A percentile compares a stretch with the other conserved stretches of the same genome.
Conservation (phyloP, 2,113 vertebrate genomes). For the Entomyzon cyanotis region DNA sequence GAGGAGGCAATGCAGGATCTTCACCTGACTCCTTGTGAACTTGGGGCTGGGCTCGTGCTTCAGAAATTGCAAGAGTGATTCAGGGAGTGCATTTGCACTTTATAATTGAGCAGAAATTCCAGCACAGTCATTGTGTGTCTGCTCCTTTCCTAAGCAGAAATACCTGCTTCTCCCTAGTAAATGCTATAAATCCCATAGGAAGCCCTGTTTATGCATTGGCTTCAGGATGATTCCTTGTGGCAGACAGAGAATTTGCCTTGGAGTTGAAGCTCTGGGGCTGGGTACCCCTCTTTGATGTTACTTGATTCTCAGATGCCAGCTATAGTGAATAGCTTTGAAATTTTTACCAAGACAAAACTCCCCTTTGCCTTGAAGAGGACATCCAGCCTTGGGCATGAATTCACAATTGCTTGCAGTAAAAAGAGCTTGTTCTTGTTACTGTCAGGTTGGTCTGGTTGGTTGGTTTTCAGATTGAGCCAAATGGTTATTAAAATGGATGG, state of each 20-base stretch:
- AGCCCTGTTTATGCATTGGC: neutral
- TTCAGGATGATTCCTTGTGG: neutral
- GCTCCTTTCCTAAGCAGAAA: neutral
- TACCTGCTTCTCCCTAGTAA: neutral
- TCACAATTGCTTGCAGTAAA: slow-evolving; percentile 23
- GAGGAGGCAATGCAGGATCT: neutral
- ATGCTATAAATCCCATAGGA: neutral
- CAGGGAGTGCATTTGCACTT: neutral
- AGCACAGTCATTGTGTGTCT: neutral
- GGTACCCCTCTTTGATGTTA: slow-evolving; percentile 29
- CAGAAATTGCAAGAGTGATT: neutral
- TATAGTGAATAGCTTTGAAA: slow-evolving; percentile 20
- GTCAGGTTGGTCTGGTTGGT: slow-evolving; percentile 60
- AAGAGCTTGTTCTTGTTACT: slow-evolving; percentile 57
- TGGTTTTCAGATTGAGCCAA: slow-evolving; percentile 67
- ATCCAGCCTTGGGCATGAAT: slow-evolving; percentile 53
- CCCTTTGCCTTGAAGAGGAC: slow-evolving; percentile 51
- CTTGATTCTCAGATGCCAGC: neutral
- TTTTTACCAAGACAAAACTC: slow-evolving; percentile 46
- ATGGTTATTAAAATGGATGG: slow-evolving; percentile 68
- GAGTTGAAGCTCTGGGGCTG: neutral
- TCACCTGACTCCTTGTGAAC: neutral
- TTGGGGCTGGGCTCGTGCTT: neutral
- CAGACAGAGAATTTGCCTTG: slow-evolving; percentile 5
- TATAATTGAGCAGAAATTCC: neutral